Conservation (phyloP, 1,140 invertebrate species). For the Cecropterus lyciades region DNA sequence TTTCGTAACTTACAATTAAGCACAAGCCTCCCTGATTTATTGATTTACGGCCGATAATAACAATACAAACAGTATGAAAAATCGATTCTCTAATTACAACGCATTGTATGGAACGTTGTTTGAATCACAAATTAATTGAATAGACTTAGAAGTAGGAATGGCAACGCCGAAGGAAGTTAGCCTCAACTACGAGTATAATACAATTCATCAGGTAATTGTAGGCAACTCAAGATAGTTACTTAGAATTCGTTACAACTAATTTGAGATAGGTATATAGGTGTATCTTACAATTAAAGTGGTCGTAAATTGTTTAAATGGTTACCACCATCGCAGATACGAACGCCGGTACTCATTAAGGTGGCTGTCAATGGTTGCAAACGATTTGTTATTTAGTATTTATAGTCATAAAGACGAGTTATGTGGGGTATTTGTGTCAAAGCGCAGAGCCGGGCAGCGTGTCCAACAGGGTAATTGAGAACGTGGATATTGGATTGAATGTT, state of each 20-base stretch:
- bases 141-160: conserved; percentile 1
- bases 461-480: conserved; percentile 31
- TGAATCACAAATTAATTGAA: conserved; percentile 24
- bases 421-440: conserved; percentile 54
- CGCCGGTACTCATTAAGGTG: conserved; percentile 50
- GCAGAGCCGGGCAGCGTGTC: conserved; percentile 33
- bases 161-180: not conserved
- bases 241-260: conserved; percentile 49
- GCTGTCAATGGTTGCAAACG: conserved; percentile 57
- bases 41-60: conserved; percentile 32
- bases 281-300: conserved; percentile 42
- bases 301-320: conserved; percentile 61
- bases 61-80: conserved; percentile 44
- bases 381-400: conserved; percentile 63
- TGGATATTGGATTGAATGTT: conserved; percentile 30
- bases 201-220: conserved; percentile 8
- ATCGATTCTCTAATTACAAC: conserved; percentile 43
- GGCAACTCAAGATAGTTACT: conserved; percentile 23
- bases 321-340: conserved; percentile 42
- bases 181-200: not conserved
- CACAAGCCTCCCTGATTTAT: conserved; percentile 42
- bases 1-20: conserved; percentile 40
- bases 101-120: conserved; percentile 35
- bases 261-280: conserved; percentile 35
- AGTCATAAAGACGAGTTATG: conserved; percentile 61